Evolutionary conservation across 1,140 invertebrate genomes (phyloP).

Genomic region (Drosophila ambigua): DNA sequence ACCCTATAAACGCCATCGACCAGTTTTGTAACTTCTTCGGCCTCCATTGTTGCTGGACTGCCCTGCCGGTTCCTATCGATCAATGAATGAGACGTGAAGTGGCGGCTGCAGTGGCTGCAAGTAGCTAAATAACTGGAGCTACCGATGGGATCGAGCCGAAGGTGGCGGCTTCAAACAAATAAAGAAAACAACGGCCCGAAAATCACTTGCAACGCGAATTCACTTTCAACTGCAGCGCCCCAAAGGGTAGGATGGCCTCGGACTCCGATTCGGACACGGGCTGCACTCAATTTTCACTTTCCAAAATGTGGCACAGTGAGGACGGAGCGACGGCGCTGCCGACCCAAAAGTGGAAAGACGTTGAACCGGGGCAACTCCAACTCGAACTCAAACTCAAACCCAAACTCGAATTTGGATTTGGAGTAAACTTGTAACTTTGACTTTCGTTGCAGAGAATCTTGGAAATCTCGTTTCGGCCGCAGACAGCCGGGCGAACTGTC

Average conservation of each 20-base stretch:
- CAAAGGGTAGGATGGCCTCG: conserved; percentile 6
- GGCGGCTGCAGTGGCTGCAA: conserved; percentile 6
- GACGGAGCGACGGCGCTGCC: conserved; percentile 12
- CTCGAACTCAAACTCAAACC: conserved; percentile 7
- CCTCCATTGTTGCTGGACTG: conserved; percentile 87
- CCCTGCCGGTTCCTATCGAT: conserved; percentile 25
- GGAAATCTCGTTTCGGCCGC: conserved; percentile 72
- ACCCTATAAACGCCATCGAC: conserved; percentile 96
- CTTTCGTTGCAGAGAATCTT: conserved; percentile 82
- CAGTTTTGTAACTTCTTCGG: conserved; percentile 94
- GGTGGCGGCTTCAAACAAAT: neutral
- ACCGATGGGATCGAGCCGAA: conserved; percentile 33
- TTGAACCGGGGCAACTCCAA: conserved; percentile 57
- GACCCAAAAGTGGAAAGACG: conserved; percentile 43
- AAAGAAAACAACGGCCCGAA: neutral
- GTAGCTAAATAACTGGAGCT: conserved; percentile 38
- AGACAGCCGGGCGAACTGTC: conserved; percentile 4
- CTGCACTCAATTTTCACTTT: conserved; percentile 80
- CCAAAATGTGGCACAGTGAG: conserved; percentile 68
- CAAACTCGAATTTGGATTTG: conserved; percentile 47
- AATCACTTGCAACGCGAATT: conserved; percentile 56
- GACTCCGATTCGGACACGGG: conserved; percentile 9
- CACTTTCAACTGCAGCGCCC: conserved; percentile 73
- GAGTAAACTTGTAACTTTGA: conserved; percentile 80
- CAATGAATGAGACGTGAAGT: conserved; percentile 23